Conservation (phyloP, 2,888 invertebrate species). For the Oxycera nigricornis region DNA sequence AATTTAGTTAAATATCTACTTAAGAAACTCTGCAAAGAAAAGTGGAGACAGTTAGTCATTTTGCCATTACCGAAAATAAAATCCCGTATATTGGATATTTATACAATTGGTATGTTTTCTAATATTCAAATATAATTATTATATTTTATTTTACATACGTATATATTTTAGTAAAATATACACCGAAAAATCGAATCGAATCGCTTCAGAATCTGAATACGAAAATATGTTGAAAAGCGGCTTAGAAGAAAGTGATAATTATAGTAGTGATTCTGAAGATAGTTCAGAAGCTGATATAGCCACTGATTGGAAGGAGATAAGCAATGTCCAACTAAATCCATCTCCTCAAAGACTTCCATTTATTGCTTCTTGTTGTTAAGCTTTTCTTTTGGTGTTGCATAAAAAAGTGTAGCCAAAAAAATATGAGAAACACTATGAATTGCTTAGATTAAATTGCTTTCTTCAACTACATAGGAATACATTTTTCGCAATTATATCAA, state of each 20-base stretch:
- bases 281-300: slow-evolving; percentile 2
- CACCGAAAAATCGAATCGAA: slow-evolving; percentile 3
- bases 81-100: slow-evolving; percentile 19
- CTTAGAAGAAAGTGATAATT: neutral
- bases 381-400: slow-evolving; percentile 10
- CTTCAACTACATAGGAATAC: too few species aligned
- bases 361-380: neutral
- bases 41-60: slow-evolving; percentile 11
- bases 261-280: slow-evolving; percentile 9
- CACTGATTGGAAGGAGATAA: neutral
- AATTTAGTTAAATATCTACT: neutral
- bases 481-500: too few species aligned
- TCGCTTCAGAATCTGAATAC: slow-evolving; percentile 13
- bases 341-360: slow-evolving; percentile 14
- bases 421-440: too few species aligned
- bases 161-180: slow-evolving; percentile 43
- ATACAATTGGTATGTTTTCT: slow-evolving; percentile 11
- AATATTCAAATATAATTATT: slow-evolving; percentile 16
- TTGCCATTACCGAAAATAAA: slow-evolving; percentile 12
- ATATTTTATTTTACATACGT: neutral
- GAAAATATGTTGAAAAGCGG: slow-evolving; percentile 16
- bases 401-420: too few species aligned
- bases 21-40: neutral
- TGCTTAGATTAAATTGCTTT: too few species aligned
- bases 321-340: slow-evolving; percentile 14